phyloP scores from a whole-genome alignment of 1,140 invertebrate genomes.

The Solenopsis invicta region DNA sequence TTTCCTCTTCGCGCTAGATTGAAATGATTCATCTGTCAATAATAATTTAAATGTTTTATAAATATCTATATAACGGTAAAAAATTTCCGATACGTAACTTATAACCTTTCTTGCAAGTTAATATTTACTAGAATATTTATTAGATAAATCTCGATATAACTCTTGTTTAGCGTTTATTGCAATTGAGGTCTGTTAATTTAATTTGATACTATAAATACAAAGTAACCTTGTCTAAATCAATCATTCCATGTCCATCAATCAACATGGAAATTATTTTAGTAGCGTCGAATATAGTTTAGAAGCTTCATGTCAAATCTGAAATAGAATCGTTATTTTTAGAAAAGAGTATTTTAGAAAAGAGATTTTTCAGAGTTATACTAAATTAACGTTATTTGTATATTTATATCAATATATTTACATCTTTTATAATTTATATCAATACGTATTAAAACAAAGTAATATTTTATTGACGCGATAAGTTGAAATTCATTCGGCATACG shows the following conservation, averaged over 20 bases:
- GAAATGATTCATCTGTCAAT: not conserved
- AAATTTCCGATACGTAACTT: not conserved
- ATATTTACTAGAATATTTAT: not conserved
- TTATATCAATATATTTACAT: too few species aligned
- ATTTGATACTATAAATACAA: not conserved
- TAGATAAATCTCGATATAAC: not conserved
- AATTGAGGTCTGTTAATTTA: slow-evolving; percentile 1
- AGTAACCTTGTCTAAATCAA: not conserved
- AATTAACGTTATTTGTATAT: not conserved
- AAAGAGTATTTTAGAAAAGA: too few species aligned
- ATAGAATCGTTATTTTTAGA: not conserved
- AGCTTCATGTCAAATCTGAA: not conserved
- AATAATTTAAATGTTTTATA: not conserved
- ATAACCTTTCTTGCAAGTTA: not conserved
- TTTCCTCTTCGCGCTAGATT: not conserved
- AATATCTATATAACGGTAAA: not conserved
- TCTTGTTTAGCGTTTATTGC: not conserved
- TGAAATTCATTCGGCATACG: not conserved
- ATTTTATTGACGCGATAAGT: not conserved
- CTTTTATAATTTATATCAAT: too few species aligned
- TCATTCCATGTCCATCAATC: not conserved
- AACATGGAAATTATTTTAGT: not conserved
- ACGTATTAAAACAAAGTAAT: too few species aligned
- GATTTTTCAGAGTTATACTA: not conserved
- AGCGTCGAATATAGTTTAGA: not conserved